These are phyloP conservation scores for Macrosteles quadrilineatus DNA, from an alignment of 1,140 invertebrate species.

Conservation along the genomic window DNA sequence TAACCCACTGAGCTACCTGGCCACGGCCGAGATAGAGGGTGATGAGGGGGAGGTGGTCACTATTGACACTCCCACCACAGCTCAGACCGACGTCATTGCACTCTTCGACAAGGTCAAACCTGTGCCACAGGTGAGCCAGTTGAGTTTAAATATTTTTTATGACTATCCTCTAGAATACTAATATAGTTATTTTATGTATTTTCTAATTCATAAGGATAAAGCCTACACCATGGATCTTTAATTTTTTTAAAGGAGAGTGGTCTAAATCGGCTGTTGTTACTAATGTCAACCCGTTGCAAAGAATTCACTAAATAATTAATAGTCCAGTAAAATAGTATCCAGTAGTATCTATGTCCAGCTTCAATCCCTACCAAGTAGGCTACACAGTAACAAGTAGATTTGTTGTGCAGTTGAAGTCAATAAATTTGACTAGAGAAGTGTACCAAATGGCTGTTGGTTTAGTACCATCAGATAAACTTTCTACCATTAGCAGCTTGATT, in stretches of 20 bases:
- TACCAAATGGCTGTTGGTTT: no score
- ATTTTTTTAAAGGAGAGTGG: no score
- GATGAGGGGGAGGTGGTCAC: constrained; percentile 65
- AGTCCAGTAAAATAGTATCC: background rate
- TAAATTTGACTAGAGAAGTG: no score
- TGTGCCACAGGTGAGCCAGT: constrained; percentile 49
- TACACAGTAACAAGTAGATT: no score
- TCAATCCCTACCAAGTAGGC: no score
- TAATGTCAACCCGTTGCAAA: background rate
- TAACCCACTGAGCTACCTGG: constrained; percentile 56
- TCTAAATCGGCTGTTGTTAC: background rate
- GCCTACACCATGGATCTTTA: no score
- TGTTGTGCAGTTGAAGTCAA: no score
- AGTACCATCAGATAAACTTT: no score
- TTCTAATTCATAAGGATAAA: background rate
- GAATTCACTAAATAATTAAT: background rate
- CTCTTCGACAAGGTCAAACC: constrained; percentile 59
- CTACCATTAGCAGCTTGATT: no score
- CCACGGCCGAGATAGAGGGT: constrained; percentile 68
- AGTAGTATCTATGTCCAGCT: no score
- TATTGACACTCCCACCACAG: constrained; percentile 66
- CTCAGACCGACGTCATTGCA: constrained; percentile 62
- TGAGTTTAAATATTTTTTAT: background rate
- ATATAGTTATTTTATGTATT: no score
- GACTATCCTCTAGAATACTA: background rate